Base-by-base conservation (phyloP, 1,140 invertebrate genomes). In the Melipona quadrifasciata region DNA sequence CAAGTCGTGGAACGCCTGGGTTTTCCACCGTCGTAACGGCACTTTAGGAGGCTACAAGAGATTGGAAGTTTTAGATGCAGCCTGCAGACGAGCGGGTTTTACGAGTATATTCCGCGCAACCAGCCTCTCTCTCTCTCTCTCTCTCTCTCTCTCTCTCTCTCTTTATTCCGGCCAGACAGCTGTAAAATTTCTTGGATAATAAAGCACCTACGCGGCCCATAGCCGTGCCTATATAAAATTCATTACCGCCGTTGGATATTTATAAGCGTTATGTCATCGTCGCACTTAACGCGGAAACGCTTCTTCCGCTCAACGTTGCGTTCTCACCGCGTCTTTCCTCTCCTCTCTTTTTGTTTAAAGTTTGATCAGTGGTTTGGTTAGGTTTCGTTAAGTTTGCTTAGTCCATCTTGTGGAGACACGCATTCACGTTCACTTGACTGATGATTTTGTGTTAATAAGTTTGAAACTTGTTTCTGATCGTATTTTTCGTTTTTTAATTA, bases 51-150 rank as follows among this genome's bases (percentile, higher is more conserved):
- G 71, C 47, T 39, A 27, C 34, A 57, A 75, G 82, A 79, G 82
- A 86, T 82, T 82, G 84, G 80, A 76, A 71, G 71, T 81, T 86
- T 73, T 70, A 86, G 80, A 55, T 64, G 77, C 79, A 57, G 65
- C n/a, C 21, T 61, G 80, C 73, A 82, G 80, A 86, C 84, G 80
- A 39, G 51, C 67, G 58, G 58, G 80, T 82, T 82, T 86, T 82
- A 82, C 39, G 84, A 72, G 34, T 73, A 80, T 81, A 85, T 84
- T 84, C 58, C 82, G 77, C 57, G 53, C 68, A 71, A 55, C 67
- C 72, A 51, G 47, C 39, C 16, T 17, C 57, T 77, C 73, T 68
- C 53, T 73, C 73, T 68, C 53, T 73, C 73, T 68, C 53, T 73
- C 73, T 68, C 53, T 73, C n/a, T n/a, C 16, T 17, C 57, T 77